Conservation (phyloP, 35 echinoderm and acorn worm genomes). For the Stichopus chloronotus region DNA sequence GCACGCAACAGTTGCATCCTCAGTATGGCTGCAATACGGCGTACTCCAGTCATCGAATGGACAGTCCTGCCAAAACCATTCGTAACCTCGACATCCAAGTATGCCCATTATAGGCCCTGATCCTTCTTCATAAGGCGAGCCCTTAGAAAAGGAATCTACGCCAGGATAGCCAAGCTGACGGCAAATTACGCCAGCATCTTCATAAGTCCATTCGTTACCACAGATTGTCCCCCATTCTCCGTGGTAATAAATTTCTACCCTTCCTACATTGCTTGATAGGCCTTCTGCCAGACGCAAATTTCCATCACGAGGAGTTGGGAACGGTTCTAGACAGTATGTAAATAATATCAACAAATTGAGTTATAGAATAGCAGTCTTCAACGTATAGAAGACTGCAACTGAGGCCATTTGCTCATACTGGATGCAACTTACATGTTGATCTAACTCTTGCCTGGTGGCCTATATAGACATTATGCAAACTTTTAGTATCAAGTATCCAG, state of each 20-base stretch:
- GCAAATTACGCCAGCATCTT: constrained; percentile 50
- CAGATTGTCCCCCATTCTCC: constrained; percentile 63
- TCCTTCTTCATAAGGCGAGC: neutral
- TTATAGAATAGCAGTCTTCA: neutral
- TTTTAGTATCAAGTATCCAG: too few species aligned
- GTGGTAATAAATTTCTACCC: constrained; percentile 52
- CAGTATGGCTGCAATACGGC: neutral
- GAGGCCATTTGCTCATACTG: neutral
- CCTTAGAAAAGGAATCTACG: neutral
- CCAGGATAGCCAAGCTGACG: constrained; percentile 22
- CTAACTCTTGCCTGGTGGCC: neutral
- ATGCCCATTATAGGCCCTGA: neutral
- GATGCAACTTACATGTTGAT: neutral
- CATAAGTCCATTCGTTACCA: constrained; percentile 41
- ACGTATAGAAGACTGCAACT: neutral
- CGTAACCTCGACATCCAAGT: neutral
- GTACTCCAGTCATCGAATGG: neutral
- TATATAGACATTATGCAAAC: neutral
- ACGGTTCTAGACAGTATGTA: neutral
- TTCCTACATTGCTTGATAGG: neutral
- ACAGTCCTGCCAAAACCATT: neutral
- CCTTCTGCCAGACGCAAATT: neutral
- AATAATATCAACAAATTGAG: neutral
- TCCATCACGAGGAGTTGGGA: neutral
- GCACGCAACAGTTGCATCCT: neutral